Evolutionary conservation across 2,113 vertebrate species (phyloP), one percentile per base, ranked within the genome.

Genomic region (Ornithorhynchus anatinus): DNA sequence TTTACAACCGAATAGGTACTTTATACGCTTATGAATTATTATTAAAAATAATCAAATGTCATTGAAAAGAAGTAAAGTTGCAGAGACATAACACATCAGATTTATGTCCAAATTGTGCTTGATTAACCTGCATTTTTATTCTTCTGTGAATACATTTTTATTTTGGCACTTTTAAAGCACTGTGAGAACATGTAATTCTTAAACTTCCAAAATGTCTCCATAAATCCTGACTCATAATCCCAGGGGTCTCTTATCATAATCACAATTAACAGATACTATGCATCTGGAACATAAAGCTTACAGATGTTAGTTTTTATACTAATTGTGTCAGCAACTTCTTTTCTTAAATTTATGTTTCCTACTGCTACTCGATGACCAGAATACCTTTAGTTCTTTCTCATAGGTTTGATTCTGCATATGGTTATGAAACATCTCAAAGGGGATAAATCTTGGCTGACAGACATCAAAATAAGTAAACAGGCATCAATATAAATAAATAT

Each of bases 251-350:
- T 20, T 59, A 72, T 44, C 66, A 64, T 37, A 79, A 69, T n/a
- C 32, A 53, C 60, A 81, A 74, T 82, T 68, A 74, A 66, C 42
- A 57, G 54, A 79, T 72, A 79, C 62, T 85, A 85, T 77, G 45
- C 43, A 74, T 81, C 54, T 72, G 72, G 51, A 45, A 66, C 52
- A 64, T 78, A 56, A 63, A 82, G 78, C 38, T 53, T 80, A 50
- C 73, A 88, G 67, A 80, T 84, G 48, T 72, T 65, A 80, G 67
- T 59, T 29, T 80, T 75, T 69, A 59, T 60, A 62, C 59, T 80
- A 84, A 84, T 36, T 51, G 64, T 84, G 48, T 80, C 64, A 86
- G 48, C 50, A 65, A 82, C 77, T 85, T 88, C 69, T 40, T 42
- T 65, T 32, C n/a, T n/a, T 72, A 64, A 70, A 75, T 73, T 78